Percentiles rank a stretch among this genome's conserved stretches.
These are phyloP conservation scores for Hoplostethus atlanticus DNA, from an alignment of 2,797 vertebrate genomes.

Conservation along the genomic window DNA sequence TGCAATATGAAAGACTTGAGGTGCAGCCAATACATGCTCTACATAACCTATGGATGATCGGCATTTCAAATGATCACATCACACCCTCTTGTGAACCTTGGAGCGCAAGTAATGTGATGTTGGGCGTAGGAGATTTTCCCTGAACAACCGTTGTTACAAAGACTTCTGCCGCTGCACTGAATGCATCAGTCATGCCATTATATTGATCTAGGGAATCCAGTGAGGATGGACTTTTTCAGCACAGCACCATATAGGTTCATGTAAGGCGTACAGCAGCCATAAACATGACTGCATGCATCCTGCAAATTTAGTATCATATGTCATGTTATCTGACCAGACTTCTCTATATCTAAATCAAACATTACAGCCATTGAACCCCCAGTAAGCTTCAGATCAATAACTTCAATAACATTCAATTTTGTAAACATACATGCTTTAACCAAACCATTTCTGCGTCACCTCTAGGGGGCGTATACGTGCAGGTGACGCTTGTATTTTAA, in stretches of 20 bases:
- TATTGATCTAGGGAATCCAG: not conserved
- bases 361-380: no score
- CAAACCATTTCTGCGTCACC: no score
- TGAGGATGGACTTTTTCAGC: not conserved
- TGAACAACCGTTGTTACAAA: not conserved
- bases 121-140: not conserved
- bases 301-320: not conserved
- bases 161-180: not conserved
- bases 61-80: constrained; percentile 39
- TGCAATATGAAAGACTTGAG: constrained; percentile 7
- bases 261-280: not conserved
- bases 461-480: no score
- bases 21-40: not conserved
- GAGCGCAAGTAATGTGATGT: not conserved
- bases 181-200: not conserved
- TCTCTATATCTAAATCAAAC: no score
- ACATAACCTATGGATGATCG: constrained; percentile 20
- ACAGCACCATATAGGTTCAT: not conserved
- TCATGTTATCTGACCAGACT: no score
- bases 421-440: no score
- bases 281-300: not conserved
- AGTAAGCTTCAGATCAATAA: no score
- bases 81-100: not conserved
- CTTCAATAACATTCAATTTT: no score
- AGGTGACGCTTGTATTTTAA: no score